Base-by-base conservation (phyloP, 2,797 vertebrate genomes). In the Acestrorhynchus altus region DNA sequence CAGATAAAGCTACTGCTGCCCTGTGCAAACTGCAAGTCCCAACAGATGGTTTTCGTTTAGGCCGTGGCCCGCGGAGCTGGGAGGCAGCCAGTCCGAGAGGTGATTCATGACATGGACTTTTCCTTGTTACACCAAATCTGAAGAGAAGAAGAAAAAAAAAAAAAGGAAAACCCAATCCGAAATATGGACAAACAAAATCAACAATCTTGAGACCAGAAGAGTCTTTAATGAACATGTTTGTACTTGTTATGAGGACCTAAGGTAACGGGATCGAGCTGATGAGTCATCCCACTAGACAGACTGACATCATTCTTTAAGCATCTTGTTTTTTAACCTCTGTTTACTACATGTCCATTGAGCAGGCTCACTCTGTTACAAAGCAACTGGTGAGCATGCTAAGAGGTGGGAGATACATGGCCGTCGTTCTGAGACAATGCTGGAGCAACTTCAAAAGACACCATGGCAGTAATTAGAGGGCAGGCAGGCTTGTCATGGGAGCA, bases 11-110 rank as follows among this genome's bases (percentile, higher is more conserved):
- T 91, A 87, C 88, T 24, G 86, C 83, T 87, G 88, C 86, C 86
- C 83, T 31, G 77, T 82, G 79, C 90, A 90, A 91, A 92, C 88
- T 91, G 87, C 88, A 84, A 63, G 64, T 86, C 84, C 59, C 78
- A 87, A 91, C 93, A 94, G 92, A 93, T 94, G 93, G 92, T 94
- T 94, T 92, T 90, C 79, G 89, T 94, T 94, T 93, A 88, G 89
- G 81, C 87, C 83, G 2, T 72, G 67, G 68, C 26, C 52, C 16
- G 18, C 85, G 81, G 59, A 71, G 84, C 84, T 86, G 79, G n/a
- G 84, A 86, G 89, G 89, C 87, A 65, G 84, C 0, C 87, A 89
- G 90, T 89, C 91, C 89, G 86, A 74, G 87, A 91, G 90, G 90
- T 91, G 91, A 93, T 91, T 92, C 92, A 92, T 88, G 88, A 92